Conservation (phyloP, 2,888 invertebrate species). For the Cephus pygmeus region DNA sequence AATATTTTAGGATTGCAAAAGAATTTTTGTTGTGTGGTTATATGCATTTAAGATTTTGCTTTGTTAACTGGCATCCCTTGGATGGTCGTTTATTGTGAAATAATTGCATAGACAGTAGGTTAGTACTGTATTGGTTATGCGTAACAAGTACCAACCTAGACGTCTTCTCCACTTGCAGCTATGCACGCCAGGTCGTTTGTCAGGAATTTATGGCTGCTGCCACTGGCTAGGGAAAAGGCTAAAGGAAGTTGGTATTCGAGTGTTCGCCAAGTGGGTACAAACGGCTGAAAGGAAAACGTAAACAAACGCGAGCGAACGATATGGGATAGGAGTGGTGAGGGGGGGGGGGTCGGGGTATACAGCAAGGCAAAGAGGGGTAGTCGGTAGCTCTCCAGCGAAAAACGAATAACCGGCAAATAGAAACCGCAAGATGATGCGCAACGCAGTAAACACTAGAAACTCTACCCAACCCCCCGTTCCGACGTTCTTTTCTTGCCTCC, state of each 20-base stretch:
- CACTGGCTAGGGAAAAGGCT: neutral
- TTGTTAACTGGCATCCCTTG: neutral
- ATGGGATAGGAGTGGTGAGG: neutral
- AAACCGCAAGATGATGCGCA: slow-evolving; percentile 38
- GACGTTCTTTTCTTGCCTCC: slow-evolving; percentile 23
- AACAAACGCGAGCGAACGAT: slow-evolving; percentile 39
- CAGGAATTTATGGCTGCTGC: neutral
- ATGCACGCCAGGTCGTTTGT: neutral
- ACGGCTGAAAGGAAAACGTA: slow-evolving; percentile 52
- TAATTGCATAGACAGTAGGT: neutral
- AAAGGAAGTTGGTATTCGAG: slow-evolving; percentile 10
- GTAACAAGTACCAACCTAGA: neutral
- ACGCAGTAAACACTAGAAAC: slow-evolving; percentile 37
- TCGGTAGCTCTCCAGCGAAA: slow-evolving; percentile 52
- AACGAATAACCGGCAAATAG: slow-evolving; percentile 51
- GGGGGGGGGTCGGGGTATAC: neutral
- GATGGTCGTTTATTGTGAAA: neutral
- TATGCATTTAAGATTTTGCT: neutral
- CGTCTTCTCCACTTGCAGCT: neutral
- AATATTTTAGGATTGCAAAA: neutral
- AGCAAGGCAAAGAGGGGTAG: slow-evolving; percentile 13
- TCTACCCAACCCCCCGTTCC: slow-evolving; percentile 39
- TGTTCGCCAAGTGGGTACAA: slow-evolving; percentile 39
- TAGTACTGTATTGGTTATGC: neutral
- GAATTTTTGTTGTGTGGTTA: too few relatives aligned